phyloP scores from a whole-genome alignment of 2,888 invertebrate species.

The Rotaria sp. region DNA sequence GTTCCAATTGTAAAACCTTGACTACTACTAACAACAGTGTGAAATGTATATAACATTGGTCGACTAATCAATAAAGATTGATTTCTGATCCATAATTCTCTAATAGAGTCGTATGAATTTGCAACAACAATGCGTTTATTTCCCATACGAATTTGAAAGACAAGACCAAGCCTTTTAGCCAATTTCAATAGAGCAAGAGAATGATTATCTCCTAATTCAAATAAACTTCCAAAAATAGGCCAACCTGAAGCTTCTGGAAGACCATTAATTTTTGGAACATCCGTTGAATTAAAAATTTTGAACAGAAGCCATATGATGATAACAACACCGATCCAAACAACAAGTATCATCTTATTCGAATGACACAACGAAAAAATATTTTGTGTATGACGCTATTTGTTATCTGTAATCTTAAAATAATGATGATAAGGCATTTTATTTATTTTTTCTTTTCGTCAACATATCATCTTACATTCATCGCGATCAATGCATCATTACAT shows the following conservation, averaged over 20 bases:
- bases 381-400: no score
- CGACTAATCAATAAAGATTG: slow-evolving; percentile 3
- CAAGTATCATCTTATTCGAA: no score
- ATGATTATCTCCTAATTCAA: not conserved
- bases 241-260: not conserved
- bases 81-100: not conserved
- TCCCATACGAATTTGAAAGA: slow-evolving; percentile 18
- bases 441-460: no score
- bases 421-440: no score
- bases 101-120: not conserved
- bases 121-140: not conserved
- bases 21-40: slow-evolving; percentile 20
- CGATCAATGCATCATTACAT: no score
- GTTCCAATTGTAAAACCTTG: slow-evolving; percentile 1
- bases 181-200: not conserved
- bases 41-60: slow-evolving; percentile 1
- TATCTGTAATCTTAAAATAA: no score
- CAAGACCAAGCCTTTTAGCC: not conserved
- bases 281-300: not conserved
- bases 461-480: no score
- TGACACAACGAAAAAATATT: no score
- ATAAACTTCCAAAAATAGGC: slow-evolving; percentile 16
- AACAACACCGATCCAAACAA: not conserved
- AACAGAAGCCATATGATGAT: not conserved
- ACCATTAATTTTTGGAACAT: not conserved